phyloP scores from a whole-genome alignment of 2,113 vertebrate species.

The Peucedramus taeniatus region DNA sequence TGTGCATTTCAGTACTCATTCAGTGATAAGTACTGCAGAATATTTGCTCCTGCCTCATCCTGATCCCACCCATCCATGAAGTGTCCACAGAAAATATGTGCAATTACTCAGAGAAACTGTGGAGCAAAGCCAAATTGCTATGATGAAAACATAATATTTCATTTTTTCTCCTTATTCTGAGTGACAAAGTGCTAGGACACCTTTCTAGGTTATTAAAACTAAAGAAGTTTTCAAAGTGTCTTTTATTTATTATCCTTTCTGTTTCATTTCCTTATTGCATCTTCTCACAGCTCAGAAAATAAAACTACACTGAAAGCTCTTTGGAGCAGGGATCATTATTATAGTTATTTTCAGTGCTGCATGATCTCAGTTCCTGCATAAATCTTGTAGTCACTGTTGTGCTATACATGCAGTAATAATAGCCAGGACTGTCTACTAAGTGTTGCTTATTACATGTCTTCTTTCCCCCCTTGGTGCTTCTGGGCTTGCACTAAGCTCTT shows the following conservation, averaged over 20 bases:
- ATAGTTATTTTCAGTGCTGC: neutral
- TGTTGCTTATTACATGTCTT: neutral
- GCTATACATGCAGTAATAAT: neutral
- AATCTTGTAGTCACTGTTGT: neutral
- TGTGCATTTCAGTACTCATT: neutral
- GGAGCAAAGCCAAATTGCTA: neutral
- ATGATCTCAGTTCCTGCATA: constrained; percentile 43
- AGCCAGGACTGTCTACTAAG: neutral
- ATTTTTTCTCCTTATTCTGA: neutral
- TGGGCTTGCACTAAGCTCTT: neutral
- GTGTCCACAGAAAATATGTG: neutral
- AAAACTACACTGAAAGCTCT: constrained; percentile 11
- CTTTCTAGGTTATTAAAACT: constrained; percentile 15
- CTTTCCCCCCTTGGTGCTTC: neutral
- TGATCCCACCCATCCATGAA: neutral
- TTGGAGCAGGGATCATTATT: neutral
- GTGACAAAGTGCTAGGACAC: neutral
- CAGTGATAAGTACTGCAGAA: neutral
- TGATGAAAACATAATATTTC: neutral
- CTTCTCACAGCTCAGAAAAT: constrained; percentile 1
- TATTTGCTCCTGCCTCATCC: neutral
- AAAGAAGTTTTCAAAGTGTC: neutral
- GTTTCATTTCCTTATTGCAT: constrained; percentile 32
- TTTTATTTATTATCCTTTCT: constrained; percentile 25
- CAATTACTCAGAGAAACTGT: neutral